Conservation (phyloP, 2,797 vertebrate species). For the Pseudochaenichthys georgianus region DNA sequence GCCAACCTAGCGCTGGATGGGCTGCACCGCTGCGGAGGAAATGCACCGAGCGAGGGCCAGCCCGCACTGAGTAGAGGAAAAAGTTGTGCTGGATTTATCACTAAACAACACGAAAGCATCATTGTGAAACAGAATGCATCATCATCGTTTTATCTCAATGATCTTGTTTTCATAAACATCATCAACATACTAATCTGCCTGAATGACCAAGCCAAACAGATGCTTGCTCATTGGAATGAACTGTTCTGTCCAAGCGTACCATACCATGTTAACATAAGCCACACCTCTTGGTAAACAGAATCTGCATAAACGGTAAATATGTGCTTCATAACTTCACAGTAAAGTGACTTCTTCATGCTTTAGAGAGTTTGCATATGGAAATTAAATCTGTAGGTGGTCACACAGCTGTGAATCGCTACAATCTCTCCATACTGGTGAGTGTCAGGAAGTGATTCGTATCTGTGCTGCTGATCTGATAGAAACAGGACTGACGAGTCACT, state of each 20-base stretch:
- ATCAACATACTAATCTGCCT: background rate
- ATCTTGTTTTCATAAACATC: too few species aligned
- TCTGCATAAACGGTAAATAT: background rate
- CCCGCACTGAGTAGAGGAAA: too few species aligned
- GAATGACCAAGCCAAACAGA: background rate
- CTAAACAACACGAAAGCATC: too few species aligned
- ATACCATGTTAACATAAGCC: background rate
- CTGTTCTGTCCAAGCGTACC: background rate
- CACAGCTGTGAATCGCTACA: conserved; percentile 29
- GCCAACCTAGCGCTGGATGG: too few species aligned
- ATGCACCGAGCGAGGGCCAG: too few species aligned
- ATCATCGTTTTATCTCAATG: too few species aligned
- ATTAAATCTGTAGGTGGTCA: conserved; percentile 11
- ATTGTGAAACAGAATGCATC: too few species aligned
- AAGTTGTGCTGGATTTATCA: too few species aligned
- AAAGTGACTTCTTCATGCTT: background rate
- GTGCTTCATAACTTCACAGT: background rate
- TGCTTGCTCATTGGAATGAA: background rate
- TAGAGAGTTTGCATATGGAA: conserved; percentile 11
- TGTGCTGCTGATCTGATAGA: conserved; percentile 54
- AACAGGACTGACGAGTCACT: conserved; percentile 55
- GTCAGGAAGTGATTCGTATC: conserved; percentile 62
- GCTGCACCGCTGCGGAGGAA: too few species aligned
- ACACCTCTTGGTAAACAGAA: background rate
- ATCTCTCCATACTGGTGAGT: conserved; percentile 38